phyloP scores from a whole-genome alignment of 2,797 vertebrate species.

The Urocyon cinereoargenteus region DNA sequence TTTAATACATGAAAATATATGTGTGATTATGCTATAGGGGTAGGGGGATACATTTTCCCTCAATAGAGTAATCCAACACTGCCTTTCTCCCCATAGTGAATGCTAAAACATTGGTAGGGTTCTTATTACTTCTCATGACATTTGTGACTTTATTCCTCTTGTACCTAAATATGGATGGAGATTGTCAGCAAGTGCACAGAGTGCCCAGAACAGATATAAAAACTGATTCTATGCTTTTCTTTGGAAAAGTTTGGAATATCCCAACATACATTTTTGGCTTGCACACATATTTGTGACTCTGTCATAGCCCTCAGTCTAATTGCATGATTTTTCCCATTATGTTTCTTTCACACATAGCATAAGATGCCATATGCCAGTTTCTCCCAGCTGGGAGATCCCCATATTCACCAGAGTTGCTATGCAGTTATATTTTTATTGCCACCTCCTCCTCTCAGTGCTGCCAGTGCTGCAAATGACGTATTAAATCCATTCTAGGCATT shows the following conservation, averaged over 20 bases:
- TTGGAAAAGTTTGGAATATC: not conserved
- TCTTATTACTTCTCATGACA: not conserved
- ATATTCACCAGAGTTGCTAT: not conserved
- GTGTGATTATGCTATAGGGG: not conserved
- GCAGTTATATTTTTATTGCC: constrained; percentile 53
- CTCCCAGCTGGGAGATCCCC: constrained; percentile 17
- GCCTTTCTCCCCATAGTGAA: not conserved
- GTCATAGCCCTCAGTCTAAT: not conserved
- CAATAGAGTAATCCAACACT: not conserved
- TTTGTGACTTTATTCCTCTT: not conserved
- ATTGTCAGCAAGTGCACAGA: not conserved
- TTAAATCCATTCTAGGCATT: constrained; percentile 64
- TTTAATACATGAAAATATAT: not conserved
- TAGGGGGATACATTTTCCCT: not conserved
- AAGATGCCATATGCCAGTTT: not conserved
- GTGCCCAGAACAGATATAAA: not conserved
- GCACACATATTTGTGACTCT: not conserved
- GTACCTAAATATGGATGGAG: not conserved
- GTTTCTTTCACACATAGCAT: not conserved
- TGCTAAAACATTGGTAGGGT: not conserved
- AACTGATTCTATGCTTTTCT: not conserved
- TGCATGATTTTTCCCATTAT: not conserved
- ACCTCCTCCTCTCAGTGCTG: not conserved
- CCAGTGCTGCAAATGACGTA: constrained; percentile 60
- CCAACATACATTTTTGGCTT: not conserved